These are phyloP conservation scores for Epizoanthus rinbou DNA, from an alignment of 92 coral and sea anemone genomes.

Conservation along the genomic window DNA sequence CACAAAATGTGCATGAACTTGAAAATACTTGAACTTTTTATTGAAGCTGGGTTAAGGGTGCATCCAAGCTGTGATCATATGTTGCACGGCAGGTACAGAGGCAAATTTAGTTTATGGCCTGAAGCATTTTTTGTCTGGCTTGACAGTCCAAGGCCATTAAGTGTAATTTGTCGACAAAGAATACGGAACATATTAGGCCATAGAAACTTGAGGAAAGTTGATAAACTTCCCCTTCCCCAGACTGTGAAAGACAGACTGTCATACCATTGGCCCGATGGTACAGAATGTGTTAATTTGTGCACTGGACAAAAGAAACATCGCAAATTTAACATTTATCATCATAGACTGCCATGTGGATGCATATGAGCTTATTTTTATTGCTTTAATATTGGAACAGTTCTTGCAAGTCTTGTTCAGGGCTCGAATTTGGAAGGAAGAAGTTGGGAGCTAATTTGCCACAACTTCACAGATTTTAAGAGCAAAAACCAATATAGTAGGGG, in stretches of 20 bases:
- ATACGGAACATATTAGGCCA: constrained; percentile 38
- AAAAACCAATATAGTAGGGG: no score
- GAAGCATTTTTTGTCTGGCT: constrained; percentile 46
- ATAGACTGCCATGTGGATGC: constrained; percentile 30
- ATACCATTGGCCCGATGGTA: constrained; percentile 22
- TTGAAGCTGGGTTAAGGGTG: constrained; percentile 47
- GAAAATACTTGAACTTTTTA: constrained; percentile 40
- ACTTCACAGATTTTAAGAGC: no score
- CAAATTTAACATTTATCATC: constrained; percentile 23
- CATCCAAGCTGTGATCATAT: not conserved
- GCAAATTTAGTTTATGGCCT: constrained; percentile 44
- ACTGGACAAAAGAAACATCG: constrained; percentile 1
- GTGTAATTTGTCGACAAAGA: constrained; percentile 32
- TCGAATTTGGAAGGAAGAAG: no score
- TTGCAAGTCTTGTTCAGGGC: no score
- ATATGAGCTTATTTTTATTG: not conserved
- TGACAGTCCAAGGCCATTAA: constrained; percentile 40
- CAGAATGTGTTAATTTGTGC: constrained; percentile 2
- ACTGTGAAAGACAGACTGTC: constrained; percentile 2
- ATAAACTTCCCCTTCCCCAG: constrained; percentile 32
- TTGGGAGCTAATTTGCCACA: no score
- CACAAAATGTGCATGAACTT: constrained; percentile 42
- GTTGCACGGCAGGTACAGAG: not conserved
- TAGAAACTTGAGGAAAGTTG: constrained; percentile 7
- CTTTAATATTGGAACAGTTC: no score